Evolutionary conservation across 2,888 invertebrate species (phyloP).

Genomic region (Koerneria pararmatus): DNA sequence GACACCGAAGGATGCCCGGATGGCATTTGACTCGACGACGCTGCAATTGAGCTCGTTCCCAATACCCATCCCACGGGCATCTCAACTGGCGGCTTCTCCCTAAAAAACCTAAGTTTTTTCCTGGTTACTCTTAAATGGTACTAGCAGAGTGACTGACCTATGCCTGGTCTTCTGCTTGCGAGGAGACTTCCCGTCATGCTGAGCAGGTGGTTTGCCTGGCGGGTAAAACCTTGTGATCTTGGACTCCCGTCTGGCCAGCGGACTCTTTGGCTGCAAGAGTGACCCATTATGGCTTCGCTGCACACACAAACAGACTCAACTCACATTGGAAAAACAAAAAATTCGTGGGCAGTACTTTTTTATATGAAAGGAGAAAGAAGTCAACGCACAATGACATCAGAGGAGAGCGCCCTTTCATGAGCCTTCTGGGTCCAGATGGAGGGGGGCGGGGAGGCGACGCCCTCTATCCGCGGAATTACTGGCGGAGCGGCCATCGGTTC

Average conservation of each 20-base stretch:
- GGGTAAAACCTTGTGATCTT: slow-evolving; percentile 80
- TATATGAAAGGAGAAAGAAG: neutral
- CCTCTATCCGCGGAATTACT: slow-evolving; percentile 31
- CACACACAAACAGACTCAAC: neutral
- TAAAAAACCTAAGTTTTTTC: slow-evolving; percentile 16
- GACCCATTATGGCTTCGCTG: slow-evolving; percentile 29
- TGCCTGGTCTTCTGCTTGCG: slow-evolving; percentile 75
- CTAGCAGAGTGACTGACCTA: slow-evolving; percentile 63
- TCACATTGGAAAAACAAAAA: neutral
- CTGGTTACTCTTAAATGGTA: slow-evolving; percentile 1
- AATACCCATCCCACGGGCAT: slow-evolving; percentile 96
- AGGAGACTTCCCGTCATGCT: slow-evolving; percentile 67
- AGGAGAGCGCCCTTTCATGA: slow-evolving; percentile 52
- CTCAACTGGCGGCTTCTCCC: slow-evolving; percentile 78
- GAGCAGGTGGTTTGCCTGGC: slow-evolving; percentile 73
- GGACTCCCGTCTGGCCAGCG: slow-evolving; percentile 55
- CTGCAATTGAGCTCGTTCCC: slow-evolving; percentile 63
- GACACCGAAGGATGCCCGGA: slow-evolving; percentile 82
- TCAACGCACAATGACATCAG: slow-evolving; percentile 31
- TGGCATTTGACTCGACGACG: slow-evolving; percentile 38
- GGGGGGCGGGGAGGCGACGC: slow-evolving; percentile 30
- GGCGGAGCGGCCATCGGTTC: slow-evolving; percentile 32
- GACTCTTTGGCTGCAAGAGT: slow-evolving; percentile 53
- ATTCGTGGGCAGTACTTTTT: neutral
- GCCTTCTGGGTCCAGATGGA: slow-evolving; percentile 58